These are phyloP conservation scores for Amblyornis subalaris DNA, from an alignment of 2,113 vertebrate species.

Conservation along the genomic window DNA sequence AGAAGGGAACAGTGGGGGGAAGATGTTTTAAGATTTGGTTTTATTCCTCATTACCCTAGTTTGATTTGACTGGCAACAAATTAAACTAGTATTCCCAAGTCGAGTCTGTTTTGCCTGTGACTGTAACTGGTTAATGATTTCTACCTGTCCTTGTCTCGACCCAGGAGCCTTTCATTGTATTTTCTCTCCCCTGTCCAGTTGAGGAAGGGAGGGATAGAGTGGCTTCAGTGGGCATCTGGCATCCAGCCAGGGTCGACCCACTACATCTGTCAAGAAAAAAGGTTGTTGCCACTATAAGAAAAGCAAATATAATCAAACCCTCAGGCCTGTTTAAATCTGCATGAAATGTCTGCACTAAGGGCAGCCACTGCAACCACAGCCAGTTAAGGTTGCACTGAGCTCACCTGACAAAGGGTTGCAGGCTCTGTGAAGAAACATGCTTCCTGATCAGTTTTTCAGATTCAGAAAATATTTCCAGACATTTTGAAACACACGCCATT, in stretches of 20 bases:
- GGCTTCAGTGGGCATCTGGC: rapidly evolving
- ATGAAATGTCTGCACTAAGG: background rate
- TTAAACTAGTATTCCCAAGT: background rate
- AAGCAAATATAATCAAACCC: background rate
- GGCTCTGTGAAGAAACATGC: background rate
- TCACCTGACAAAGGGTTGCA: rapidly evolving
- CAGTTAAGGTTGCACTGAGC: background rate
- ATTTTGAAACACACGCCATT: background rate
- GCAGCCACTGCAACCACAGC: background rate
- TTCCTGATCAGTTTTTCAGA: background rate
- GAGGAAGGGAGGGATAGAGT: background rate
- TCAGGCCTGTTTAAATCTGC: background rate
- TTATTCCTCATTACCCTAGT: background rate
- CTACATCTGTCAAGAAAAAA: background rate
- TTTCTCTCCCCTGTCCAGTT: background rate
- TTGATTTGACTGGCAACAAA: background rate
- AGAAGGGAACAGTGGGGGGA: background rate
- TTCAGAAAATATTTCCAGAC: background rate
- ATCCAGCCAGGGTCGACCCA: background rate
- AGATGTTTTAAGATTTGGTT: background rate
- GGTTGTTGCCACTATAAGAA: background rate
- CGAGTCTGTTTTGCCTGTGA: background rate
- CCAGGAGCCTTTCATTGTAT: background rate
- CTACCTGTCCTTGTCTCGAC: background rate
- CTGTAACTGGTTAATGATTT: background rate